Evolutionary conservation across 2,797 vertebrate genomes (phyloP).

Genomic region (Pangasius mekongensis): DNA sequence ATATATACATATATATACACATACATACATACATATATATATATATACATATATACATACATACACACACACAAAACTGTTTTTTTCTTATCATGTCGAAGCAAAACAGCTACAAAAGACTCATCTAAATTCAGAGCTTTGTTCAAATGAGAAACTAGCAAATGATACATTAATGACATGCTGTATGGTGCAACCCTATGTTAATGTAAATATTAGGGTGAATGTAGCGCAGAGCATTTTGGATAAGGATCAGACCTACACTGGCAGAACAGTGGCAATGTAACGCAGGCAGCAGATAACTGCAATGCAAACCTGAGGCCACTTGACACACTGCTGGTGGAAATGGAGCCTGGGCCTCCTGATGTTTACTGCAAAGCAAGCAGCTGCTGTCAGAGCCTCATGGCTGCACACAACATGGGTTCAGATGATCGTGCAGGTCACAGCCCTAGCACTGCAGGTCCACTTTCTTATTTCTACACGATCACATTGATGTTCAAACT

Average conservation of each 20-base stretch:
- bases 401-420: constrained; percentile 26
- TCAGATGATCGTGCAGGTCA: neutral
- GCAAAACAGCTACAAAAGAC: neutral
- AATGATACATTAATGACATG: neutral
- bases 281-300: neutral
- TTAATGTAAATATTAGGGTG: neutral
- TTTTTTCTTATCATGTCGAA: neutral
- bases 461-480: neutral
- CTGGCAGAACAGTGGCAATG: neutral
- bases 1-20: no score
- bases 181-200: neutral
- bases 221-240: neutral
- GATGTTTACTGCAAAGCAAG: constrained; percentile 41
- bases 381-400: constrained; percentile 35
- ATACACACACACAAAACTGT: no score
- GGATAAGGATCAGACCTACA: neutral
- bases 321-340: constrained; percentile 15
- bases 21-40: no score
- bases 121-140: neutral
- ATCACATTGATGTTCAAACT: neutral
- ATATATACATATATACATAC: no score
- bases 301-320: constrained; percentile 20
- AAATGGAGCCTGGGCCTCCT: constrained; percentile 26
- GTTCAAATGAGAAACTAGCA: neutral
- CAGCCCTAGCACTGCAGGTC: neutral